Percentiles rank a stretch among this genome's conserved stretches.
Conservation (phyloP, 23 tunicate species). For the Ascidia mentula region DNA sequence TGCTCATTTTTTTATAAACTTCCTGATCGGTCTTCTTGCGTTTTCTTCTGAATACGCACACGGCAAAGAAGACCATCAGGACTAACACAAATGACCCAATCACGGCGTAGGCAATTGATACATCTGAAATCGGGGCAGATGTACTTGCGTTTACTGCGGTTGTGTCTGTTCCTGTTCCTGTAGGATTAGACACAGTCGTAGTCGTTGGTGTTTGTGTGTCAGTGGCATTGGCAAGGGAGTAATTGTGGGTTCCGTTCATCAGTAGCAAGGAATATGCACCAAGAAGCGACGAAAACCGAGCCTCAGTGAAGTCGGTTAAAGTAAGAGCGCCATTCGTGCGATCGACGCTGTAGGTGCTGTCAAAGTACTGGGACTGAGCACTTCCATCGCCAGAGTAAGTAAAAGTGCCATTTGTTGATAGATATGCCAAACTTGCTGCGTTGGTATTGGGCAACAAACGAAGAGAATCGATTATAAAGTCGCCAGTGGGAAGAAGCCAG, state of each 20-base stretch:
- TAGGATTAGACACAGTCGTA: constrained; percentile 35
- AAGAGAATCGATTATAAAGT: constrained; percentile 19
- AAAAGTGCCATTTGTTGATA: constrained; percentile 17
- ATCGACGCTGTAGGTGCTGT: constrained; percentile 33
- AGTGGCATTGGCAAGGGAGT: constrained; percentile 16
- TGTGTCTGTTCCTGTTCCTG: constrained; percentile 17
- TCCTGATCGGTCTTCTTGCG: neutral
- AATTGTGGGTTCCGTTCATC: constrained; percentile 29
- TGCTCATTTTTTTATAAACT: neutral
- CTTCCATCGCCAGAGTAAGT: constrained; percentile 28
- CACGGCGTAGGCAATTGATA: neutral
- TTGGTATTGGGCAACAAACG: neutral
- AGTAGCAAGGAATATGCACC: constrained; percentile 48
- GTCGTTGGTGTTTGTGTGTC: constrained; percentile 27
- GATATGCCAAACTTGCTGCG: constrained; percentile 10
- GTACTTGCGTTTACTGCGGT: neutral
- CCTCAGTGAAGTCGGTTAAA: constrained; percentile 34
- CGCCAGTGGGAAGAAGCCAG: constrained; percentile 51
- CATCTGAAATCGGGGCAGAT: neutral
- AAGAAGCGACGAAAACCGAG: constrained; percentile 28
- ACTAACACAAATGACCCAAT: neutral
- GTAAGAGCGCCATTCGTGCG: constrained; percentile 44
- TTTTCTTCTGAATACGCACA: neutral
- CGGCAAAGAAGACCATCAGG: neutral
- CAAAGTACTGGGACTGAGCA: constrained; percentile 29